Percentiles rank a stretch among this genome's conserved stretches.
Conservation (phyloP, 2,888 invertebrate genomes). For the Itoplectis maculator region DNA sequence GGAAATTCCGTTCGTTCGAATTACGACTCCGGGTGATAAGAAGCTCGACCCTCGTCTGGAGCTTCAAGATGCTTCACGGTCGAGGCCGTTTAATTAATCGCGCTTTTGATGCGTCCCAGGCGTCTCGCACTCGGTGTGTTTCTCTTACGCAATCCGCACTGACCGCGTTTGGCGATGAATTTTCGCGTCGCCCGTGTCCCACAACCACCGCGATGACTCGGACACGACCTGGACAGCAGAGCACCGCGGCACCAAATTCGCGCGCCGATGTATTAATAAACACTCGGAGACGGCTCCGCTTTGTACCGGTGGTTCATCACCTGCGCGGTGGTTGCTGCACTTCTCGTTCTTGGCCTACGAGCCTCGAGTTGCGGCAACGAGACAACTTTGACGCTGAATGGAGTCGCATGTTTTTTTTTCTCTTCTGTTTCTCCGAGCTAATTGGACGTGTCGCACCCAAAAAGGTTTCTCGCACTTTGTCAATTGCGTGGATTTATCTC, state of each 20-base stretch:
- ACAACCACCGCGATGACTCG: slow-evolving; percentile 35
- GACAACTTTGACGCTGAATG: not conserved
- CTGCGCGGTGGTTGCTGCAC: slow-evolving; percentile 15
- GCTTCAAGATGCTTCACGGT: too few species aligned
- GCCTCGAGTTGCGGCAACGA: slow-evolving; percentile 1
- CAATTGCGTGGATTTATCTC: not conserved
- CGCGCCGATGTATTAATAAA: slow-evolving; percentile 66
- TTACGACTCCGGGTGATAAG: not conserved
- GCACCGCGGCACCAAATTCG: slow-evolving; percentile 58
- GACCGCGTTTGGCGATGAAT: slow-evolving; percentile 64
- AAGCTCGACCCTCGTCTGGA: not conserved
- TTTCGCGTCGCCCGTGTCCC: slow-evolving; percentile 46
- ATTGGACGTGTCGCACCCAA: not conserved
- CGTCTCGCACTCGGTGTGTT: not conserved
- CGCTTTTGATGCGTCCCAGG: not conserved
- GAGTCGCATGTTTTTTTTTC: not conserved
- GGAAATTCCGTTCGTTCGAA: too few species aligned
- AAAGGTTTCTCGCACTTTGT: not conserved
- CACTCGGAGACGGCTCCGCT: slow-evolving; percentile 41
- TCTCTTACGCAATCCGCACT: slow-evolving; percentile 42
- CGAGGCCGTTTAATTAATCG: not conserved
- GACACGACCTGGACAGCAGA: slow-evolving; percentile 39
- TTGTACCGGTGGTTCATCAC: slow-evolving; percentile 37
- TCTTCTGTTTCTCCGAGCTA: not conserved
- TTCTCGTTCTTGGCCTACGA: slow-evolving; percentile 11